These are phyloP conservation scores for Cheilosia impressa DNA, from an alignment of 2,888 invertebrate species.

Conservation along the genomic window DNA sequence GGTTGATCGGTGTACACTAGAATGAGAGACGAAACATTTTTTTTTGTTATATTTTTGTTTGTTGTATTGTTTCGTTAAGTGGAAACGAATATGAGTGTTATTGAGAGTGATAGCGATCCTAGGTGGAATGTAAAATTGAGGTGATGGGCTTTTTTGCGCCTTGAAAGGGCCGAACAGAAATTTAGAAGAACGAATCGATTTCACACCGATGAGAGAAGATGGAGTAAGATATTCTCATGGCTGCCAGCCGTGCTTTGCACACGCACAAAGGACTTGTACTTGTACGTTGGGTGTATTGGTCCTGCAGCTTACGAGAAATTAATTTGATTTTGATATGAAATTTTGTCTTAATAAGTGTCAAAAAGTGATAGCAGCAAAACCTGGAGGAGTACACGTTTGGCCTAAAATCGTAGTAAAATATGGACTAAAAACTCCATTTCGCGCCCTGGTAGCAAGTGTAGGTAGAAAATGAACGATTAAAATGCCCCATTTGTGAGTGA, in stretches of 20 bases:
- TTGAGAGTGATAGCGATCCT: conserved; percentile 58
- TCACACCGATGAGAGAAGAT: conserved; percentile 33
- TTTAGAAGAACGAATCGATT: conserved; percentile 43
- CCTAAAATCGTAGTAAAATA: too few species aligned
- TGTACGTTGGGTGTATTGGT: too few species aligned
- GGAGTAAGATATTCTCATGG: conserved; percentile 2
- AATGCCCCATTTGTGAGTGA: too few species aligned
- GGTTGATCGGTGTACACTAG: conserved; percentile 88
- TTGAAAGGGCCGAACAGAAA: conserved; percentile 1
- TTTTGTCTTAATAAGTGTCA: too few species aligned
- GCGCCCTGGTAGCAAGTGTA: too few species aligned
- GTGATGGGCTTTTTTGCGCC: background rate
- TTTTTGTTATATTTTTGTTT: background rate
- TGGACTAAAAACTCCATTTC: too few species aligned
- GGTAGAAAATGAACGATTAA: too few species aligned
- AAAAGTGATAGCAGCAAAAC: too few species aligned
- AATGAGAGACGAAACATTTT: conserved; percentile 74
- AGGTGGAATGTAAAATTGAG: conserved; percentile 33
- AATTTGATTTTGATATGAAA: too few species aligned
- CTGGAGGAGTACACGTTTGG: too few species aligned
- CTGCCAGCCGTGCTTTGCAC: background rate
- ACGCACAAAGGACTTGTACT: too few species aligned
- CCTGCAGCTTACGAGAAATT: too few species aligned
- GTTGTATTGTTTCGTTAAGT: conserved; percentile 49
- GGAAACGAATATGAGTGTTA: conserved; percentile 56